phyloP scores from a whole-genome alignment of 2,113 vertebrate genomes.

The Halcyon senegalensis region DNA sequence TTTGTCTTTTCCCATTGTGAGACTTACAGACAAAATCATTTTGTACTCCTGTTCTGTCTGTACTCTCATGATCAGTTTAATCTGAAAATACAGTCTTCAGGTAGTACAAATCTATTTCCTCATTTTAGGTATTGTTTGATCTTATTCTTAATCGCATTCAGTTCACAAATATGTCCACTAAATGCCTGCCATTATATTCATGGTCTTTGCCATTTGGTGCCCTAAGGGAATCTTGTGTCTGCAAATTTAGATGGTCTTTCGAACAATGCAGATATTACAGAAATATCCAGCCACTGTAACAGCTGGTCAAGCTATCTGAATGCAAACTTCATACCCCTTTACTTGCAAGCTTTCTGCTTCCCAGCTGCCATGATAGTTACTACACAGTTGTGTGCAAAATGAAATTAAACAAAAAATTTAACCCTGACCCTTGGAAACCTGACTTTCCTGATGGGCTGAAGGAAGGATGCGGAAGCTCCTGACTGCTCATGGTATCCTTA shows the following conservation, averaged over 20 bases:
- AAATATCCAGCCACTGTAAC: neutral
- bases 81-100: neutral
- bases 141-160: neutral
- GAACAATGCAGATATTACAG: neutral
- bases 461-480: neutral
- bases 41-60: neutral
- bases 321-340: fast-evolving
- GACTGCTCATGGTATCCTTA: neutral
- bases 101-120: neutral
- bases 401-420: neutral
- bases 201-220: neutral
- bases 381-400: neutral
- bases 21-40: neutral
- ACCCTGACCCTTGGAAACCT: neutral
- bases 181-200: fast-evolving
- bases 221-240: neutral
- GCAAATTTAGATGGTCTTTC: neutral
- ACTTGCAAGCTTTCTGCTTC: neutral
- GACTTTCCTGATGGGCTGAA: neutral
- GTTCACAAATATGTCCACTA: neutral
- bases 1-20: neutral
- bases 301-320: neutral
- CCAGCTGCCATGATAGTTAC: neutral
- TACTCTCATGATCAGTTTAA: neutral
- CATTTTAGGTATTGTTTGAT: neutral